Evolutionary conservation across 2,888 invertebrate genomes (phyloP), one percentile per base, ranked within the genome.

Genomic region (Epiblema foenella): DNA sequence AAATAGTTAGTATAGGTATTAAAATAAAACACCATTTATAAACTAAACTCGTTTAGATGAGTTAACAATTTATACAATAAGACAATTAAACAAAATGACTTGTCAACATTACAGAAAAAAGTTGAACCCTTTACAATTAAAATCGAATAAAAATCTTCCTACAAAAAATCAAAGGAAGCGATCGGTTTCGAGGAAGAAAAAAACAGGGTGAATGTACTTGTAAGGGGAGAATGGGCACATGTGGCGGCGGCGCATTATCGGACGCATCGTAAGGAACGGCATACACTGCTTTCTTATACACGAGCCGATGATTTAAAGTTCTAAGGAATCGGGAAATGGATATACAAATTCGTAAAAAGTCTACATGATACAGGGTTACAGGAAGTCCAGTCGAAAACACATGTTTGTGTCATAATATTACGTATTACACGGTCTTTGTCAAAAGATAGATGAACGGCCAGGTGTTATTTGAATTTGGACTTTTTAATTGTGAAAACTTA

Each of bases 141-240:
- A 88, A 83, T 79, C 82, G 82, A 83, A 85, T 87, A 89, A 89
- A 89, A 88, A 86, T 74, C 75, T 72, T 75, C 65, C 64, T 51
- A 63, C 52, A 72, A 71, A 74, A 73, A 78, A 84, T 84, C 83
- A 86, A 88, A 87, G 86, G 85, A 85, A 79, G 82, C 83, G 82
- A 85, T 87, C 85, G 81, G 81, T 86, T 88, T 86, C 85, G 79
- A 77, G 79, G 81, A 85, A 89, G 89, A 89, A 86, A 85, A 79
- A 74, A 79, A 77, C 73, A 81, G 87, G 91, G 91, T 92, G 85
- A 91, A 91, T 82, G 90, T 83, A 89, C 91, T 89, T 87, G 83
- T 78, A 72, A 73, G 81, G 79, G 84, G 81, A 83, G 82, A 79
- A 79, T 79, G 78, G 79, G 81, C 80, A 78, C 77, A 73, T 75